Evolutionary conservation across 37 sponge, comb jelly and placozoan species (phyloP).

Genomic region (Lycopodina hypogea): DNA sequence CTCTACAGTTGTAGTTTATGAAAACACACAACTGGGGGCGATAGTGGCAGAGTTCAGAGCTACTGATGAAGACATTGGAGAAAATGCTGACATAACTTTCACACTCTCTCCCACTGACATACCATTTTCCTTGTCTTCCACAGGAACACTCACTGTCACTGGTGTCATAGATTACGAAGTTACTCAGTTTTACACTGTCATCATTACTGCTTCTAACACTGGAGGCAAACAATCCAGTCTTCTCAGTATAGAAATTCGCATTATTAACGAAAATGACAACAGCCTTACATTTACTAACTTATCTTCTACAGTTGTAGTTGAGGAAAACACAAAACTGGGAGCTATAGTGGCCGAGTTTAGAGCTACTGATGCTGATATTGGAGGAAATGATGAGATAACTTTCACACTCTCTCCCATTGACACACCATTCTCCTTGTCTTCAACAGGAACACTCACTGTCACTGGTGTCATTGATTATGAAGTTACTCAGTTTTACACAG

Average conservation of each 20-base stretch:
- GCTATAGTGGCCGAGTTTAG: slow-evolving; percentile 2
- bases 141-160: slow-evolving; percentile 45
- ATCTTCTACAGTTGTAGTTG: background rate
- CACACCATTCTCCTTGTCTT: slow-evolving; percentile 20
- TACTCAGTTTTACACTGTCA: slow-evolving; percentile 22
- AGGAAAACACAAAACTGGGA: slow-evolving; percentile 12
- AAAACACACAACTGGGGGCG: slow-evolving; percentile 14
- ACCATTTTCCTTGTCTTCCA: slow-evolving; percentile 13
- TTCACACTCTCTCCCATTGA: slow-evolving; percentile 3
- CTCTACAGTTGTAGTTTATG: background rate
- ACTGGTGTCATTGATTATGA: slow-evolving; percentile 38
- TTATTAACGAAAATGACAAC: slow-evolving; percentile 73
- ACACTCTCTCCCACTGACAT: background rate
- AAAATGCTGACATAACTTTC: slow-evolving; percentile 27
- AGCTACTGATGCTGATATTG: slow-evolving; percentile 44
- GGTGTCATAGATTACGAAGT: slow-evolving; percentile 57
- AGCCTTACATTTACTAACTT: slow-evolving; percentile 34
- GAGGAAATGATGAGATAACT: slow-evolving; percentile 19
- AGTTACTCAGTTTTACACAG: background rate
- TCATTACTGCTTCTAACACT: slow-evolving; percentile 28
- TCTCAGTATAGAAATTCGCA: background rate
- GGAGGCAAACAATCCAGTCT: slow-evolving; percentile 5
- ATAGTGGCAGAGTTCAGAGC: slow-evolving; percentile 12
- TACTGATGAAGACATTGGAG: slow-evolving; percentile 37
- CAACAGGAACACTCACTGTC: slow-evolving; percentile 20